A percentile compares a stretch with the other conserved stretches of the same genome.
These are phyloP conservation scores for Kryptolebias ocellatus DNA, from an alignment of 2,797 vertebrate species.

Conservation along the genomic window DNA sequence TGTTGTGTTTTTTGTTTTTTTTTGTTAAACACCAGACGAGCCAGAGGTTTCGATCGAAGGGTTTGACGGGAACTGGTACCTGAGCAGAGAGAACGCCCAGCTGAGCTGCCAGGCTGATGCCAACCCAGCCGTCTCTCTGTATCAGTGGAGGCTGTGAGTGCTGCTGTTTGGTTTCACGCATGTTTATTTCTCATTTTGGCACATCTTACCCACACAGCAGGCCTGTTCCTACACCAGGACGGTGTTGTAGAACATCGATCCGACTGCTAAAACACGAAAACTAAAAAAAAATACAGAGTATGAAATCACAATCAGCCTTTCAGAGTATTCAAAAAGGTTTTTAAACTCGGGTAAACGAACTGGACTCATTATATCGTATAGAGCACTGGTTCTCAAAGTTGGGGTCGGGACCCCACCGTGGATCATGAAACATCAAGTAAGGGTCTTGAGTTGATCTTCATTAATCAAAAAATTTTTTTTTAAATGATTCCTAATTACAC, in stretches of 20 bases:
- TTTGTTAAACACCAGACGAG: slow-evolving; percentile 82
- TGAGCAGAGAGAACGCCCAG: slow-evolving; percentile 91
- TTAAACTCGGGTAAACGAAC: no score
- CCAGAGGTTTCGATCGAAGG: slow-evolving; percentile 94
- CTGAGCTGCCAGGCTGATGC: slow-evolving; percentile 92
- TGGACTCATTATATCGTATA: no score
- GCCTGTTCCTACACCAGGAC: not conserved
- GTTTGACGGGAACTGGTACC: slow-evolving; percentile 96
- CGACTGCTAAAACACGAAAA: no score
- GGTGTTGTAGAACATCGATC: not conserved
- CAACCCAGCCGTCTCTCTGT: slow-evolving; percentile 91
- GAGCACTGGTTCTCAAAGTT: no score
- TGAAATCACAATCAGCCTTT: no score
- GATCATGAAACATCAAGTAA: no score
- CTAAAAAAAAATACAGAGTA: no score
- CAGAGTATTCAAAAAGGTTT: no score
- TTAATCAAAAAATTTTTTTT: no score
- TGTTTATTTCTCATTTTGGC: not conserved
- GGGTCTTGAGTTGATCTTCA: no score
- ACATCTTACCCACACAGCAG: not conserved
- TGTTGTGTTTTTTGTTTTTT: not conserved
- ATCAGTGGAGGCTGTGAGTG: slow-evolving; percentile 95
- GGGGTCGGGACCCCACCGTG: no score
- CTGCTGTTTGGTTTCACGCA: not conserved
- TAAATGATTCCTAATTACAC: no score